Evolutionary conservation across 2,797 vertebrate genomes (phyloP), one percentile per base, ranked within the genome.

Genomic region (Nothura maculosa): DNA sequence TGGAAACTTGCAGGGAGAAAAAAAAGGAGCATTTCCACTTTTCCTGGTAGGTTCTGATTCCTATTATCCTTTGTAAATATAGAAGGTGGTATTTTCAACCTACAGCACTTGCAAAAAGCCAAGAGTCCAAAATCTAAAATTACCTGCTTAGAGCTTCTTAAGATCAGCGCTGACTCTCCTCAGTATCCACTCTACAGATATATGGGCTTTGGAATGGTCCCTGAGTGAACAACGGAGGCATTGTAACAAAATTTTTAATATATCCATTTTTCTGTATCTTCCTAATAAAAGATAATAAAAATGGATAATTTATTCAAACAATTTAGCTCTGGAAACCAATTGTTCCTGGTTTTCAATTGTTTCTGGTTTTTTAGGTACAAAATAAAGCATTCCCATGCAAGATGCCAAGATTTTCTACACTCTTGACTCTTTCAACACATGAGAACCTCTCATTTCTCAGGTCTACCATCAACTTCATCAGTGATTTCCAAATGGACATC

Each of bases 361-460:
- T 66, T 16, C 30, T 81, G 19, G 1, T n/a, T 69, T 63, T 70
- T 76, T 57, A 78, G 77, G 36, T 80, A 36, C 19, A 45, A 76
- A 55, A 77, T 3, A 0, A 90, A 69, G n/a, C 15, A 13, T 45
- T 91, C 12, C 45, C 75, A 48, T 12, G 13, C 40, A 13, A 34
- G 70, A 36, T 30, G 24, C 7, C 52, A 22, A 79, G 36, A 25
- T 40, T 11, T 45, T 60, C 38, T 52, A 0, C 1, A 2, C 17
- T 76, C 1, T 2, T 63, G 18, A 1, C 20, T 57, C n/a, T 13
- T 45, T 32, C 32, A 63, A 5, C 16, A 27, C 3, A 0, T 32
- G 6, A 17, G 20, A 11, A 34, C 2, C 15, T 19, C 22, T 84
- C 2, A 80, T 50, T 90, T 82, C 72, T 72, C 1, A 42, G 27